Base-by-base conservation (phyloP, 2,113 vertebrate genomes). In the Scomber colias region DNA sequence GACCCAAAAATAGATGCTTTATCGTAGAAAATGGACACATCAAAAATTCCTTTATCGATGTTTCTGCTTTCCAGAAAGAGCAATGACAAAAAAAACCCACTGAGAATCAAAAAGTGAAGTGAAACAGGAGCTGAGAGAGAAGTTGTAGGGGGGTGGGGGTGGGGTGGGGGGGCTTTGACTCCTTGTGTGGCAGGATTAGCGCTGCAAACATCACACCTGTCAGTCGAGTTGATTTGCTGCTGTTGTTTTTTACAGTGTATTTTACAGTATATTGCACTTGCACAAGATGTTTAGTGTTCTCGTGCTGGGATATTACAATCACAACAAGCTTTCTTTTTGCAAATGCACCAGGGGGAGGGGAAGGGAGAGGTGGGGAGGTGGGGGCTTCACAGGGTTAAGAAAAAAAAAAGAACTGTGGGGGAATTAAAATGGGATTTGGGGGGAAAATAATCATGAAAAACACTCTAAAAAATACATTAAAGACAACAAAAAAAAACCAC, bases 241-340 rank as follows among this genome's bases (percentile, higher is more conserved):
- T 21, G 21, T 21, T 77, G 24, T 27, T 27, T 27, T 77, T 55
- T 88, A 71, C 90, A 93, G 90, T 90, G 90, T 90, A 78, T 73
- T 48, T 86, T 85, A 91, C 87, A 92, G 86, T 90, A 81, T 92
- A 93, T 93, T 95, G 92, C 92, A 90, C 89, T 91, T 90, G 82
- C 75, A 90, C 88, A 78, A 81, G 82, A 83, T 92, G 85, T 87
- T 27, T 90, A 89, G 91, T 86, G 85, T 90, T 88, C 77, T 90
- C 81, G 83, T 82, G 79, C 90, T 57, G 90, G 83, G 81, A 71
- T 21, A 21, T 84, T 80, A 89, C 84, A 76, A 79, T 74, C 81
- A 75, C 84, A 46, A 83, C 62, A 35, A 82, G 82, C 74, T 82
- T 27, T 27, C 3, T 27, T 87, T n/a, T 80, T 53, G 71, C 68